Conservation (phyloP, 2,797 vertebrate genomes). For the Coracias cyanogaster region DNA sequence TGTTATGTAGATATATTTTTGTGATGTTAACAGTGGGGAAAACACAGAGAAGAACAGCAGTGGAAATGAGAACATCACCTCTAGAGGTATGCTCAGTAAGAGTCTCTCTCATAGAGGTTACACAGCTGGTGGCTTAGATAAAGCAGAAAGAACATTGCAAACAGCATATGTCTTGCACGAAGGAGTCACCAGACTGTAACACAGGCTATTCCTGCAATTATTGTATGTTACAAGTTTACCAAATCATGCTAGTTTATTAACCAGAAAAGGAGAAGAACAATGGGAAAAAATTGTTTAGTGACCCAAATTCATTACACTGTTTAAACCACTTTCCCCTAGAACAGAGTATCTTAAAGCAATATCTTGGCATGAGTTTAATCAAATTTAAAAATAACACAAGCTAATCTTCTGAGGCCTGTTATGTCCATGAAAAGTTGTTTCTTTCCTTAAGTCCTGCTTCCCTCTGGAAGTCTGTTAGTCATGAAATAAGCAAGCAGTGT, state of each 20-base stretch:
- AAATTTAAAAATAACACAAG: slow-evolving; percentile 54
- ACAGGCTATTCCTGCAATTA: background rate
- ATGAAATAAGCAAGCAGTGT: background rate
- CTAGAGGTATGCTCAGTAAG: background rate
- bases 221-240: background rate
- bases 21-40: background rate
- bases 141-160: background rate
- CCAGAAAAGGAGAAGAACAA: background rate
- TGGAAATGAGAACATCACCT: background rate
- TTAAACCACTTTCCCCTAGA: slow-evolving; percentile 16
- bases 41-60: background rate
- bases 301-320: slow-evolving; percentile 25
- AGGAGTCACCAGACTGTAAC: background rate
- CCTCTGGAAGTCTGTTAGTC: slow-evolving; percentile 27
- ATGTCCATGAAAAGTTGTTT: slow-evolving; percentile 38
- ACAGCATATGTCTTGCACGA: background rate
- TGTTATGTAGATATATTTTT: background rate
- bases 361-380: slow-evolving; percentile 55
- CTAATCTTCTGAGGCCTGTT: slow-evolving; percentile 45
- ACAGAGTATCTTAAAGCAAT: slow-evolving; percentile 46
- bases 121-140: slow-evolving; percentile 31
- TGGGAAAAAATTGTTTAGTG: background rate
- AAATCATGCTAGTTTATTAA: slow-evolving; percentile 22
- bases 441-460: slow-evolving; percentile 27
- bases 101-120: background rate